Base-by-base conservation (phyloP, 1,140 invertebrate genomes). In the Anagrus nilaparvatae region DNA sequence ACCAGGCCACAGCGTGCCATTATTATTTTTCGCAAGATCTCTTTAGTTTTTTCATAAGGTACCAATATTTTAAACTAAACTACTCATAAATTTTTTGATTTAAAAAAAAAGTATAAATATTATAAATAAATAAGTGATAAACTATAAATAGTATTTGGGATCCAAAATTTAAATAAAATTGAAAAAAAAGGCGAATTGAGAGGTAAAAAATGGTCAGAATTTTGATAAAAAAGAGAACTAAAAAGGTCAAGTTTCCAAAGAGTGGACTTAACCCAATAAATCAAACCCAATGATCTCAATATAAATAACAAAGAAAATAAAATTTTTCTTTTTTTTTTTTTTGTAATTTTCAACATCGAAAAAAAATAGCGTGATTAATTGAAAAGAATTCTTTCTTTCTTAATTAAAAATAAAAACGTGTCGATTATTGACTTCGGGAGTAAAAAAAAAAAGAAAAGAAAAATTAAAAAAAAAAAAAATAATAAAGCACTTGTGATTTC, bases 201-300 rank as follows among this genome's bases (percentile, higher is more conserved):
- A 49, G 45, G 44, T 46, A 43, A 44, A 51, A 44, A 48, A 53
- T 51, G 43, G 44, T 50, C 44, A 48, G 29, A 46, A 48, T 48
- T 55, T 51, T 52, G 57, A 54, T 54, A 59, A 65, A 55, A 55
- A 63, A 59, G 60, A 66, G 64, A 66, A n/a, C n/a, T n/a, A n/a
- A n/a, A n/a, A n/a, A n/a, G n/a, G n/a, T n/a, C n/a, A n/a, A n/a
- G n/a, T n/a, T n/a, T 67, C 65, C 65, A 68, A 67, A 68, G 64
- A 68, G n/a, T n/a, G 62, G 64, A 67, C 58, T 64, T 59, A 50
- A 63, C 67, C 62, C 61, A 53, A 66, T 66, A 65, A 66, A 68
- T 67, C 64, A 68, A 68, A 66, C 54, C n/a, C n/a, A 54, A 63
- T 66, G 65, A 68, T 67, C 64, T 68, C 65, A 67, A 66, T 67